Percentiles rank a stretch among this genome's conserved stretches.
Conservation (phyloP, 2,888 invertebrate species). For the Apamea monoglypha region DNA sequence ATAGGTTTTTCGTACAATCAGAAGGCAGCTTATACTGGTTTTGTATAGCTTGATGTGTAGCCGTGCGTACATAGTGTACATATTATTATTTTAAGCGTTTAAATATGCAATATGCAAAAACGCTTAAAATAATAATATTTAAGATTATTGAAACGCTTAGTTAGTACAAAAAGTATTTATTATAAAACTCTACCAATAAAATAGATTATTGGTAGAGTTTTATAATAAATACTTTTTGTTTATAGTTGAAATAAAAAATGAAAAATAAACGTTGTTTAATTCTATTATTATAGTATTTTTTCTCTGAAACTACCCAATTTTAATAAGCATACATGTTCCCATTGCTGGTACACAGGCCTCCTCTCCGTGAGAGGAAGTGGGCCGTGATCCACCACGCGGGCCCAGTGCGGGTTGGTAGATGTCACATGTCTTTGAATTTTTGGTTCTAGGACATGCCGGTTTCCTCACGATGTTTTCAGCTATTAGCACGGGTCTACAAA, state of each 20-base stretch:
- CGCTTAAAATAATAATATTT: no score
- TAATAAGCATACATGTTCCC: background rate
- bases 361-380: background rate
- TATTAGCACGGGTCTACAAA: no score
- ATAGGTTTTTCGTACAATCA: no score
- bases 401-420: background rate
- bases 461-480: background rate
- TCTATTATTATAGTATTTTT: no score
- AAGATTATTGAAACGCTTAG: no score
- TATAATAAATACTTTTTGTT: slow-evolving; percentile 5
- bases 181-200: no score
- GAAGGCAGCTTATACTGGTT: no score
- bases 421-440: background rate
- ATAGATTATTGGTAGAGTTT: background rate
- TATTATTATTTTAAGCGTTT: no score
- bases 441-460: background rate
- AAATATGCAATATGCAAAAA: no score
- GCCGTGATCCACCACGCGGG: background rate
- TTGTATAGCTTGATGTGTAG: no score
- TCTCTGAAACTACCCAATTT: background rate
- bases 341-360: background rate
- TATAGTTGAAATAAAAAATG: slow-evolving; percentile 14
- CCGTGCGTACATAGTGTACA: no score
- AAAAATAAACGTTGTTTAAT: background rate
- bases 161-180: no score